Evolutionary conservation across 2,888 invertebrate genomes (phyloP).

Genomic region (Sarcophaga carnaria): DNA sequence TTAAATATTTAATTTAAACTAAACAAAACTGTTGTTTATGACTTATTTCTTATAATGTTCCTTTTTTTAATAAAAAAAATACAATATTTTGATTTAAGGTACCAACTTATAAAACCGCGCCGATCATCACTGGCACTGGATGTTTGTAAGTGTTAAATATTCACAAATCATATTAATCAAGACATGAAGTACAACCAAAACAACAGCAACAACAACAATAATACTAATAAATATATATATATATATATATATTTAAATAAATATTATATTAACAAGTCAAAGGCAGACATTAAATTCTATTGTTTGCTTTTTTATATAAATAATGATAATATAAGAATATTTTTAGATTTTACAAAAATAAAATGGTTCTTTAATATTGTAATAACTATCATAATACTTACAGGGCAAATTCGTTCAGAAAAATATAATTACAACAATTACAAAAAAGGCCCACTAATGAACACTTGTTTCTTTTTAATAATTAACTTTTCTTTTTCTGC

Average conservation of each 20-base stretch:
- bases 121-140: neutral
- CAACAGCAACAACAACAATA: neutral
- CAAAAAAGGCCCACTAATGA: neutral
- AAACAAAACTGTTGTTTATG: too few relatives aligned
- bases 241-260: too few relatives aligned
- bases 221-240: neutral
- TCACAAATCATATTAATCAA: conserved; percentile 20
- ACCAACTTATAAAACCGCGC: neutral
- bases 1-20: too few relatives aligned
- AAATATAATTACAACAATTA: neutral
- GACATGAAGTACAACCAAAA: neutral
- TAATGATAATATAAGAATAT: neutral
- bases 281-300: neutral
- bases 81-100: too few relatives aligned
- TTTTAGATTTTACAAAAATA: neutral
- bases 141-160: neutral
- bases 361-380: neutral
- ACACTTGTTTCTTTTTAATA: neutral
- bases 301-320: neutral
- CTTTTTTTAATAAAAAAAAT: too few relatives aligned
- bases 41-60: too few relatives aligned
- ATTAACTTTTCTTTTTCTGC: conserved; percentile 27
- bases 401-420: neutral
- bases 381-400: neutral
- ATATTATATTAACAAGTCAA: neutral